Evolutionary conservation across 53 echinoderm and acorn worm genomes (phyloP).

Genomic region (Astropecten irregularis): DNA sequence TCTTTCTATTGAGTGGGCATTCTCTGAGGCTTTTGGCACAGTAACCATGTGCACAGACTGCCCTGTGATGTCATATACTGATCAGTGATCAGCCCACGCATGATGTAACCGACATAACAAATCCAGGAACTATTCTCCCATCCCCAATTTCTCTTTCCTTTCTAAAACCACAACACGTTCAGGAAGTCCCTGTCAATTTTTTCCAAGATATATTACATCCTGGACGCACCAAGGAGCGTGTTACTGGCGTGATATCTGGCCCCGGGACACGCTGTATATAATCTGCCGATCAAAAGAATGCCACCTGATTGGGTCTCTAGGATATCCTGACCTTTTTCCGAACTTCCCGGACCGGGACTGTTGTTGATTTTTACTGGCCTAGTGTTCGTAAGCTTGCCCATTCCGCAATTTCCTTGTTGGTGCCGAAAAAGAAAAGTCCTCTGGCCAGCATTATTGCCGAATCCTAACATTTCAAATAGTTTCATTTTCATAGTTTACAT

Average conservation of each 20-base stretch:
- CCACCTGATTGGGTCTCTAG: neutral
- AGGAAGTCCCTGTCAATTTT: conserved; percentile 13
- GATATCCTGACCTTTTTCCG: neutral
- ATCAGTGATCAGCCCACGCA: neutral
- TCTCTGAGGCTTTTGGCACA: neutral
- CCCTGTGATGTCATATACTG: neutral
- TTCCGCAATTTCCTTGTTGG: no score
- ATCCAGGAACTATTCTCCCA: conserved; percentile 15
- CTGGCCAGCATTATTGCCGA: no score
- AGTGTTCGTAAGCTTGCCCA: no score
- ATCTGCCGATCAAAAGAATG: neutral
- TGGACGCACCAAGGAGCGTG: neutral
- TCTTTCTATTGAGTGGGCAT: neutral
- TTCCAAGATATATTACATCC: conserved; percentile 5
- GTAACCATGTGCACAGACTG: no score
- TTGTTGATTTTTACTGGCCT: no score
- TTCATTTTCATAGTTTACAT: no score
- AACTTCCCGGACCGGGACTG: no score
- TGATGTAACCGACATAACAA: conserved; percentile 14
- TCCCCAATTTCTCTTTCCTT: neutral
- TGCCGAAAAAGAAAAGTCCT: no score
- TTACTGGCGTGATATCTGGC: neutral
- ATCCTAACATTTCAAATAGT: no score
- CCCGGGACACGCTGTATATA: neutral
- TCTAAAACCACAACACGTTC: neutral